phyloP scores from a whole-genome alignment of 2,888 invertebrate species.

The Conistra vaccinii region DNA sequence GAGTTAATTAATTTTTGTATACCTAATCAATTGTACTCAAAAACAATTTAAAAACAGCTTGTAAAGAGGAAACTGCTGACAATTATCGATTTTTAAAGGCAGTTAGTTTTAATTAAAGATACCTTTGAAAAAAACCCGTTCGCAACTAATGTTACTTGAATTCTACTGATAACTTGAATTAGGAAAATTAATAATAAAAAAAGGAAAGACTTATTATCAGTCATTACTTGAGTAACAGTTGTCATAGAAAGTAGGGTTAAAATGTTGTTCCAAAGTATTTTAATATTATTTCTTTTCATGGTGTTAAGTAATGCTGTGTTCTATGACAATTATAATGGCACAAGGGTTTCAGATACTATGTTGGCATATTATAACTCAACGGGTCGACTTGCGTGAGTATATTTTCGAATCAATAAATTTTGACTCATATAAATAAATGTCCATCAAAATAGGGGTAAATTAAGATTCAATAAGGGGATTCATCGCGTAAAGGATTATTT shows the following conservation, averaged over 20 bases:
- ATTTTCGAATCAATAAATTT: too few relatives aligned
- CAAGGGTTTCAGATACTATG: conserved; percentile 3
- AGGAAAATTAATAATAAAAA: neutral
- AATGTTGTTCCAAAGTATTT: conserved; percentile 12
- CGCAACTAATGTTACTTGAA: neutral
- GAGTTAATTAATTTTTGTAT: neutral
- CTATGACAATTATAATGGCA: conserved; percentile 14
- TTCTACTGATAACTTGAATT: neutral
- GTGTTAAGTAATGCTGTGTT: conserved; percentile 5
- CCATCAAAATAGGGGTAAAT: neutral
- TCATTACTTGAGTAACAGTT: neutral
- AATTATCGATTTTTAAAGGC: too few relatives aligned
- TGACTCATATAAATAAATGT: too few relatives aligned
- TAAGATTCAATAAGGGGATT: neutral
- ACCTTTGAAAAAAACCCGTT: too few relatives aligned
- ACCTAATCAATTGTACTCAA: neutral
- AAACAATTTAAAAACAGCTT: neutral
- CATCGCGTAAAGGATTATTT: neutral
- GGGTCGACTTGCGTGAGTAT: conserved; percentile 16
- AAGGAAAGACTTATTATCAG: neutral
- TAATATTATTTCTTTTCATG: neutral
- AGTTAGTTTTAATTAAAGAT: too few relatives aligned
- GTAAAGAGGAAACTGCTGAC: neutral
- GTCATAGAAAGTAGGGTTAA: neutral
- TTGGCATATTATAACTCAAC: conserved; percentile 23